Evolutionary conservation across 2,888 invertebrate species (phyloP), one percentile per base, ranked within the genome.

Genomic region (Mycogona germanica): DNA sequence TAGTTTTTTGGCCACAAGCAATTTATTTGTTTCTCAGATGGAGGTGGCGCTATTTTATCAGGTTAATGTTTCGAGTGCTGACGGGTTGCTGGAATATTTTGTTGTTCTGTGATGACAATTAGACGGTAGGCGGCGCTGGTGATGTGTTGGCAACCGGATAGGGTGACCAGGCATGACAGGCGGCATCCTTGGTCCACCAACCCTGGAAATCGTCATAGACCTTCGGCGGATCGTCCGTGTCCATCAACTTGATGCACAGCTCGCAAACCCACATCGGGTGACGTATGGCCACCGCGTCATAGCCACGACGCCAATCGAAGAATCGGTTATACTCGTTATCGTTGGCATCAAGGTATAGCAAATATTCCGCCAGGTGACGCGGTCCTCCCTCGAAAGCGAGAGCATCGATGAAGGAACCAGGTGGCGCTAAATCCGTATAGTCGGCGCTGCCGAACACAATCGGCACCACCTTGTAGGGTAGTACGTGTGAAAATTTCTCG

Each of bases 331-430:
- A 63, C 2, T 53, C 51, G 0, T 51, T 44, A 9, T 57, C 58
- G 52, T 64, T 60, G 1, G 44, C 35, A 53, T 64, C 59, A 45
- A 66, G 57, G 32, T 57, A 57, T 14, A 55, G 42, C 28, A 67
- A 56, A 45, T 65, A 62, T 2, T 58, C 53, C 4, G 65, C 65
- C 23, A 68, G 60, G n/a, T 59, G 59, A 55, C 62, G 57, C 0
- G 65, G 60, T 3, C 60, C 58, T 3, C 58, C 42, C n/a, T n/a
- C n/a, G 52, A 65, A 68, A 25, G 63, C 61, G 3, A 60, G 58
- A 0, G 64, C 66, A 55, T 67, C 61, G 44, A 70, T 67, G 58
- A 61, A 67, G 3, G 67, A 64, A 17, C 59, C 59, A 17, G 59
- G 58, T 0, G 69, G 68, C 2, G 64, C 60, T 4, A 63, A 53